These are phyloP conservation scores for Podotricha telesiphe DNA, from an alignment of 2,888 invertebrate genomes.

Conservation along the genomic window DNA sequence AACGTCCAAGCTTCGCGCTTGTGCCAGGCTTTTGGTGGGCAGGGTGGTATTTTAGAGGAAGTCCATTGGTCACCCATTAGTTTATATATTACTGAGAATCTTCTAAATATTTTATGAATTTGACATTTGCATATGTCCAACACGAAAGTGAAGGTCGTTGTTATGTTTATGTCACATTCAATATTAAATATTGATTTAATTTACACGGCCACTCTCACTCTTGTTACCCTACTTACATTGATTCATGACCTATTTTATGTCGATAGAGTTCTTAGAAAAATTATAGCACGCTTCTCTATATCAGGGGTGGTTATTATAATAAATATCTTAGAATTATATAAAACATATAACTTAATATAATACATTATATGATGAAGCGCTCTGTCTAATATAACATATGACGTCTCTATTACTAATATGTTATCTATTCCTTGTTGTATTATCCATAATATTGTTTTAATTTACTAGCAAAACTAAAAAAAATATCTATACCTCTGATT, in stretches of 20 bases:
- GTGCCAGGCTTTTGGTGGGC: constrained; percentile 50
- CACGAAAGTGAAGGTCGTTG: constrained; percentile 30
- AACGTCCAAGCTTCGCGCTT: constrained; percentile 51
- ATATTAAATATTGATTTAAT: constrained; percentile 44
- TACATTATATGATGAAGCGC: neutral
- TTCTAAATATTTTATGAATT: constrained; percentile 17
- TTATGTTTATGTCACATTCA: constrained; percentile 35
- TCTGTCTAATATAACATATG: neutral
- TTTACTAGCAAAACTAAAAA: too few species aligned
- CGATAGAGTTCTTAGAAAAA: constrained; percentile 25
- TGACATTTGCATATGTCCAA: constrained; percentile 13
- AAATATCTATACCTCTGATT: too few species aligned
- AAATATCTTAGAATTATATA: neutral
- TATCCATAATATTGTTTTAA: too few species aligned
- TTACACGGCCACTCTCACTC: constrained; percentile 33
- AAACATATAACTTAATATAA: neutral
- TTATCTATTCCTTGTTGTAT: too few species aligned
- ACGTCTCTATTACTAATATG: neutral
- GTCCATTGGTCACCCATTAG: constrained; percentile 61
- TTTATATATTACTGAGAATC: constrained; percentile 7
- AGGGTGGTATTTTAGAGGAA: constrained; percentile 44
- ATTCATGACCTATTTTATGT: constrained; percentile 41
- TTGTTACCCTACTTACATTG: constrained; percentile 31
- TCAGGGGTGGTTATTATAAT: neutral
- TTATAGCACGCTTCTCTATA: neutral